phyloP scores from a whole-genome alignment of 2,797 vertebrate genomes.

The Mionectes olivaceus region DNA sequence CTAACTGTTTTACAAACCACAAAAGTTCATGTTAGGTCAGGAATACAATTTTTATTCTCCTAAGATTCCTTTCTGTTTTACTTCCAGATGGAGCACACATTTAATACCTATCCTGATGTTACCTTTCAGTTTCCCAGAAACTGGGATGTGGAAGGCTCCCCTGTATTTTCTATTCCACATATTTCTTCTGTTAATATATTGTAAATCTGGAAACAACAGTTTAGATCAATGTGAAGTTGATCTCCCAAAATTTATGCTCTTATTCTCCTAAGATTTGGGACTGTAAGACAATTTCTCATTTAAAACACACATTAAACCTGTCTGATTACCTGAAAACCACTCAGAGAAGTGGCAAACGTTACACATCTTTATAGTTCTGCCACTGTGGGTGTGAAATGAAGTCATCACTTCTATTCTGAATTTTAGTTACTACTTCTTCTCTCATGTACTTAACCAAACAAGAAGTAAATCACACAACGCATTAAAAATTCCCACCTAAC shows the following conservation, averaged over 20 bases:
- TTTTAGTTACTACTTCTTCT: slow-evolving; percentile 31
- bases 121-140: slow-evolving; percentile 12
- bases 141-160: background rate
- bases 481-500: background rate
- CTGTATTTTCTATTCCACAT: background rate
- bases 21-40: slow-evolving; percentile 6
- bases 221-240: background rate
- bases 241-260: background rate
- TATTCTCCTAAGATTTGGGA: background rate
- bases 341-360: background rate
- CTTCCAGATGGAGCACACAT: background rate
- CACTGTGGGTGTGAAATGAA: slow-evolving; percentile 7
- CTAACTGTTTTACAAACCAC: slow-evolving; percentile 16
- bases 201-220: background rate
- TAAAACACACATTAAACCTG: background rate
- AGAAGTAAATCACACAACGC: background rate
- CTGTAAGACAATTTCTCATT: background rate
- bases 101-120: slow-evolving; percentile 21
- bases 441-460: background rate
- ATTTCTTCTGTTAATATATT: background rate
- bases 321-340: background rate
- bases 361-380: background rate
- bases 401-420: background rate
- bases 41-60: slow-evolving; percentile 14
- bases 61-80: slow-evolving; percentile 8